Conservation (phyloP, 1,140 invertebrate genomes). For the Zaprionus tsacasi region DNA sequence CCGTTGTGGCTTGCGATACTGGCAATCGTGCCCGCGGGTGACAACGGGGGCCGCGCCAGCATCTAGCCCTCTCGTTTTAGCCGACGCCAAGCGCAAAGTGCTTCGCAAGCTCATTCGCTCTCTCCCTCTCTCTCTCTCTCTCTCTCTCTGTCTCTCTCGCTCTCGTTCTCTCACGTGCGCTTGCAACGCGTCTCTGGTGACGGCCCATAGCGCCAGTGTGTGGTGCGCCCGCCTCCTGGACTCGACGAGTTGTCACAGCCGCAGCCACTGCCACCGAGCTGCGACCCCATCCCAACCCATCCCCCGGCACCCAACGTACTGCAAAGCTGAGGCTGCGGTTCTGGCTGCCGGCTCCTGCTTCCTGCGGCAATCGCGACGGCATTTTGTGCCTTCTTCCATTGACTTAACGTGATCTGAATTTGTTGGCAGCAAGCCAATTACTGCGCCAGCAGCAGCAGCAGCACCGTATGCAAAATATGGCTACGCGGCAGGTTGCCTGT, state of each 20-base stretch:
- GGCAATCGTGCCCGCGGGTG: constrained; percentile 8
- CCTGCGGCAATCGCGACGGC: constrained; percentile 68
- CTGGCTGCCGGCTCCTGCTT: constrained; percentile 12
- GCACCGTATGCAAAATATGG: constrained; percentile 42
- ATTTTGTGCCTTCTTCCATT: constrained; percentile 70
- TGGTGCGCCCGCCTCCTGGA: constrained; percentile 56
- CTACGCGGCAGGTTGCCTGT: constrained; percentile 11
- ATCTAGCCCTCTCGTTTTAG: constrained; percentile 6
- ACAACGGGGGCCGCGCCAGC: constrained; percentile 1
- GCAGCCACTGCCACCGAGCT: background rate
- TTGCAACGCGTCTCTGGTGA: constrained; percentile 7
- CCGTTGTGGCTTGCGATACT: background rate
- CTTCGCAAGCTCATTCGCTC: background rate
- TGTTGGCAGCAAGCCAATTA: constrained; percentile 76
- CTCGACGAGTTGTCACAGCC: constrained; percentile 44
- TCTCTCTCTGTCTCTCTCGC: background rate
- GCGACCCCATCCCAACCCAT: background rate
- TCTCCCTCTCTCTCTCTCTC: background rate
- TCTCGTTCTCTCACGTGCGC: constrained; percentile 13
- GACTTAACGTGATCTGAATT: constrained; percentile 82
- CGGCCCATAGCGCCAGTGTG: constrained; percentile 61
- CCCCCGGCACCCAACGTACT: constrained; percentile 12
- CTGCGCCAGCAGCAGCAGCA: constrained; percentile 39
- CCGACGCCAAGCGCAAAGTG: constrained; percentile 1
- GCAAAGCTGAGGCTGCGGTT: constrained; percentile 41